Conservation (phyloP, 2,888 invertebrate species). For the Boloria selene region DNA sequence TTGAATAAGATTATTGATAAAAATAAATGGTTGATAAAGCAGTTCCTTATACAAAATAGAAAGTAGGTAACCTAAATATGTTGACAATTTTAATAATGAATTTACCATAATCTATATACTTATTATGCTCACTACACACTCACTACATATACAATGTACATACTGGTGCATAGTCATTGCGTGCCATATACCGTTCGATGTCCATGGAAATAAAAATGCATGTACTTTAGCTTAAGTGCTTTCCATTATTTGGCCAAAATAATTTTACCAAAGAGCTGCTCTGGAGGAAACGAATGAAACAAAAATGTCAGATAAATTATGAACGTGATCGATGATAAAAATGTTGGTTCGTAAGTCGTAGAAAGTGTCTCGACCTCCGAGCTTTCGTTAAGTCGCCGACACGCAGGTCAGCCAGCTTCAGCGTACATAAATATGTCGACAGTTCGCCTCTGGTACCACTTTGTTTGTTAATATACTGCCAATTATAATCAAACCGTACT, state of each 20-base stretch:
- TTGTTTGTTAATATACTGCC: conserved; percentile 76
- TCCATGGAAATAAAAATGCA: not conserved
- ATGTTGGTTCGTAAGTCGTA: conserved; percentile 70
- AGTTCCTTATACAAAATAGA: too few relatives aligned
- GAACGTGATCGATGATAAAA: conserved; percentile 79
- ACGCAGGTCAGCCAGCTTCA: conserved; percentile 67
- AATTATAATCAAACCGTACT: conserved; percentile 69
- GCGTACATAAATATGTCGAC: conserved; percentile 76
- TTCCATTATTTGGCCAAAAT: conserved; percentile 23
- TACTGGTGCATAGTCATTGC: too few relatives aligned
- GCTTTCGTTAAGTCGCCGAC: conserved; percentile 77
- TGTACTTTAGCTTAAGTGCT: conserved; percentile 1
- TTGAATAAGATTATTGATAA: too few relatives aligned
- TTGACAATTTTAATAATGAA: too few relatives aligned
- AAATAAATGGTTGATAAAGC: too few relatives aligned
- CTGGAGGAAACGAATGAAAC: conserved; percentile 55
- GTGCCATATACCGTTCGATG: not conserved
- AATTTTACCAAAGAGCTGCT: conserved; percentile 29
- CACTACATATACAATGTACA: too few relatives aligned
- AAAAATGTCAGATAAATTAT: conserved; percentile 80
- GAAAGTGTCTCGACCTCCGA: conserved; percentile 77
- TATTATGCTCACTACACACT: too few relatives aligned
- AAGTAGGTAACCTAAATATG: too few relatives aligned
- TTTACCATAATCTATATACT: too few relatives aligned
- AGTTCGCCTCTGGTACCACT: conserved; percentile 73